Evolutionary conservation across 2,888 invertebrate genomes (phyloP), one percentile per base, ranked within the genome.

Genomic region (Drosophila nr. medialis): DNA sequence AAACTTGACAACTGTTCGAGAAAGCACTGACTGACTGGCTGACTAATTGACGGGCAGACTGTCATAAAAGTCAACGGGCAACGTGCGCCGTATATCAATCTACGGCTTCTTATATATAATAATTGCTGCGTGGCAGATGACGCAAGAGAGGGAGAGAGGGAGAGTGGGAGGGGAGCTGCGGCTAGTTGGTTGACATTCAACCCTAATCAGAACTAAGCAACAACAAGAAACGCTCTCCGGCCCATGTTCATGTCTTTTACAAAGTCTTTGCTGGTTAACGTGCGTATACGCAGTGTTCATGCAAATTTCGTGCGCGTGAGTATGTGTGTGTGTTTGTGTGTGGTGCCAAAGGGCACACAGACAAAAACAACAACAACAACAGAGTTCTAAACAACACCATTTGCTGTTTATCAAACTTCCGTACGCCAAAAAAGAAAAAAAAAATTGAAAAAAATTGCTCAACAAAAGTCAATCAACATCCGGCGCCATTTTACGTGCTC

Each of bases 401-500:
- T 86, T 80, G 72, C 64, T 78, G 77, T 87, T 86, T 86, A 86
- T 89, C 86, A 80, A 77, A 80, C 89, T 86, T 86, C 87, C 89
- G 85, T 76, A 72, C 68, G 80, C 72, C 64, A 75, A 74, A 45
- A 45, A 36, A 36, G 15, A 36, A 36, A 24, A 40, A 40, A 40
- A 15, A 24, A 24, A 15, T 4, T 5, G 0, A 8, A 45, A 45
- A 45, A 45, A 42, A 42, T 72, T 72, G 72, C 64, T 69, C 45
- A 77, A 78, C 74, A 80, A 81, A 80, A 89, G 89, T 86, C 89
- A 86, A 87, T 86, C 82, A 87, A 86, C 86, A 77, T 86, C 86
- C 86, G 89, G 65, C 48, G 80, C 71, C 79, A 71, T 64, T 69
- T 69, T 51, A 50, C 54, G 59, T 76, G 65, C 70, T 61, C 50